A percentile compares a stretch with the other conserved stretches of the same genome.
These are phyloP conservation scores for Periophthalmus modestus DNA, from an alignment of 2,113 vertebrate species.

Conservation along the genomic window DNA sequence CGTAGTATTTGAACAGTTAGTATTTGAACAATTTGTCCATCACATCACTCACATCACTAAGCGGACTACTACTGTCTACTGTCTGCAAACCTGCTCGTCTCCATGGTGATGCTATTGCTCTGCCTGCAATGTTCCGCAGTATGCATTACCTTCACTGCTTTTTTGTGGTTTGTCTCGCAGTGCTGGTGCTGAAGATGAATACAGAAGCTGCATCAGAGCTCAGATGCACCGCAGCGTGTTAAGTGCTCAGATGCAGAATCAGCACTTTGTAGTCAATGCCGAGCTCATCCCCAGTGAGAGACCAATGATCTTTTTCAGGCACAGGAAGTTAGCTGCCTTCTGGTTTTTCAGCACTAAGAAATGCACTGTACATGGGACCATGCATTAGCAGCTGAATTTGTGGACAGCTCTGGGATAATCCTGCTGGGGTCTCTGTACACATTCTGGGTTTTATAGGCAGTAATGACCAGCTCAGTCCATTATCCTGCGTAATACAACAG, in stretches of 20 bases:
- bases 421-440: slow-evolving; percentile 42
- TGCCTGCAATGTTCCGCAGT: background rate
- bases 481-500: slow-evolving; percentile 41
- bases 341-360: slow-evolving; percentile 29
- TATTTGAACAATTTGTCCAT: too few species aligned
- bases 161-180: slow-evolving; percentile 6
- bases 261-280: slow-evolving; percentile 27
- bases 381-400: slow-evolving; percentile 25
- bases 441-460: slow-evolving; percentile 39
- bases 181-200: background rate
- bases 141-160: background rate
- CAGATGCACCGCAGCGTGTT: slow-evolving; percentile 6
- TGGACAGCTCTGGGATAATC: slow-evolving; percentile 54
- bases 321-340: slow-evolving; percentile 4
- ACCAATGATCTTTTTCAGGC: slow-evolving; percentile 29
- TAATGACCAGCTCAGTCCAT: slow-evolving; percentile 51
- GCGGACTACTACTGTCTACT: too few species aligned
- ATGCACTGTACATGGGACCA: slow-evolving; percentile 16
- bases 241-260: slow-evolving; percentile 37
- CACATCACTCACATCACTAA: too few species aligned
- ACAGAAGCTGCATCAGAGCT: slow-evolving; percentile 19
- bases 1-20: too few species aligned
- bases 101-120: too few species aligned
- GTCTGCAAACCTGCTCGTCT: too few species aligned
- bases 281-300: slow-evolving; percentile 37